Percentiles rank a stretch among this genome's conserved stretches.
Evolutionary conservation across 1,140 invertebrate genomes (phyloP).

Genomic region (Thaumetopoea pityocampa): DNA sequence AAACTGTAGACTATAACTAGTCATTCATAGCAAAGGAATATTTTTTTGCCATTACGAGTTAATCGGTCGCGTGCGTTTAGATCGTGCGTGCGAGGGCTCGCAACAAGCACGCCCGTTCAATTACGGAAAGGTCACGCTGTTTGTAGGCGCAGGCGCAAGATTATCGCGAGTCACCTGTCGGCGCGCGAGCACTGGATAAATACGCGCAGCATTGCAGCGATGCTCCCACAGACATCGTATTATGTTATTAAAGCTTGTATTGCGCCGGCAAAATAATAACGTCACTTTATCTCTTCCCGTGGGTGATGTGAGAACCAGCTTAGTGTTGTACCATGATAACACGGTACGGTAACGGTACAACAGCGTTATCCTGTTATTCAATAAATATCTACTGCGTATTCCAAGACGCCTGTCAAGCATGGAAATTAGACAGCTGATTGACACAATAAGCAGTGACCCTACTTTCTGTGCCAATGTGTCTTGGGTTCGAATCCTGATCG

Average conservation of each 20-base stretch:
- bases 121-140: constrained; percentile 63
- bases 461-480: no score
- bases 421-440: no score
- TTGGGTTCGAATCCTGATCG: no score
- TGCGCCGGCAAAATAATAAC: not conserved
- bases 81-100: constrained; percentile 34
- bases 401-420: no score
- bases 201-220: constrained; percentile 15
- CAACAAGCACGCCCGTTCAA: constrained; percentile 55
- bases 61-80: constrained; percentile 47
- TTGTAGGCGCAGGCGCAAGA: constrained; percentile 53
- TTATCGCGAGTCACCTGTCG: constrained; percentile 64
- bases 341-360: not conserved
- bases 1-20: no score
- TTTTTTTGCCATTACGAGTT: constrained; percentile 15
- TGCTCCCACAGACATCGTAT: constrained; percentile 1
- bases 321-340: no score
- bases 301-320: no score
- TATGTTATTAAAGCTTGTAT: constrained; percentile 6
- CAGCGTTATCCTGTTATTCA: not conserved
- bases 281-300: no score
- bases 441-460: no score
- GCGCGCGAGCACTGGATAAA: constrained; percentile 48
- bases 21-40: constrained; percentile 1
- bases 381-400: no score